Evolutionary conservation across 2,113 vertebrate genomes (phyloP), one percentile per base, ranked within the genome.

Genomic region (Phoxinus phoxinus): DNA sequence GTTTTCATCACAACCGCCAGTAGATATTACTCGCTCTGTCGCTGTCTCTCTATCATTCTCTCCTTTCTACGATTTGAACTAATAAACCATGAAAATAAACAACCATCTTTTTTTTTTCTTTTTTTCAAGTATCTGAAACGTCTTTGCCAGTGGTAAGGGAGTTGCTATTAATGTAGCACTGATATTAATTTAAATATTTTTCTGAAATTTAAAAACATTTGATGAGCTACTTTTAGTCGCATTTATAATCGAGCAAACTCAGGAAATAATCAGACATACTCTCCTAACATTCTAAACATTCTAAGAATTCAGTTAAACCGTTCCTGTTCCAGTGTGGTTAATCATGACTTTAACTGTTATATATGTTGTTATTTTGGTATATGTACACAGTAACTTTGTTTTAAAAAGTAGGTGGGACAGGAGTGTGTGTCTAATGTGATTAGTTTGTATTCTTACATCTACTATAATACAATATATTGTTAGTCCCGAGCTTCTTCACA

Each of bases 11-110:
- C 86, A 85, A 86, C 74, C 84, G 72, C 88, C 85, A 82, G 61
- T 75, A 37, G 86, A 75, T 80, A 82, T 84, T 53, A 58, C 69
- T 69, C 53, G 41, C 48, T 79, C 15, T 21, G 21, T 81, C 25
- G 59, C 32, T n/a, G 35, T 44, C 75, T 41, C 67, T 67, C 27
- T 74, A 59, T 76, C 65, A 61, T 59, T 67, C 59, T 27, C 32
- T 56, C 44, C 79, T 77, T 81, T 89, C 53, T 73, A 84, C 51
- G 5, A 72, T 58, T 27, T 9, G 30, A 84, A 87, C 87, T 88
- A 89, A 89, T 90, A 80, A 87, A 85, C 90, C 86, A 84, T 89
- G 88, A 90, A 87, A 88, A 87, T 88, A 88, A 87, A 86, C 72
- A 85, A 53, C 76, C 65, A 84, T 86, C 51, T 56, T 56, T 56